Evolutionary conservation across 2,888 invertebrate species (phyloP).

Genomic region (Athrips mouffetella): DNA sequence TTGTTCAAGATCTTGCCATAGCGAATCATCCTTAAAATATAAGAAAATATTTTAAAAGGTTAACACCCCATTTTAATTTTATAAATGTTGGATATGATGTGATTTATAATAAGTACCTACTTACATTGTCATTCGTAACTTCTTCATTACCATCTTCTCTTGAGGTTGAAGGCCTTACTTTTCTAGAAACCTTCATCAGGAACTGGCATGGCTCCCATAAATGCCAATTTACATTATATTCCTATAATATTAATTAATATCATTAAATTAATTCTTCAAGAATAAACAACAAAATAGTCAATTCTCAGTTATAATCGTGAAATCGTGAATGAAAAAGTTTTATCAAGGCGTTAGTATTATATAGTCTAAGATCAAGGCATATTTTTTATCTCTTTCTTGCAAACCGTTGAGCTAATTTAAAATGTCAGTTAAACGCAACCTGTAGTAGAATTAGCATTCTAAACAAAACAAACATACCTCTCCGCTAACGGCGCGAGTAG

Average conservation of each 20-base stretch:
- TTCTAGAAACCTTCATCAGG: conserved; percentile 51
- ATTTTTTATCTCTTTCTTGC: background rate
- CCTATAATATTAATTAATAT: conserved; percentile 36
- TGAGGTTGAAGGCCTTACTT: conserved; percentile 20
- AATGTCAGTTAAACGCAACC: background rate
- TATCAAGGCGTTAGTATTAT: too few relatives aligned
- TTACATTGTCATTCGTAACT: conserved; percentile 19
- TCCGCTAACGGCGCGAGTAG: conserved; percentile 39
- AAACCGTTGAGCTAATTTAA: background rate
- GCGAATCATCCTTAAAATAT: conserved; percentile 1
- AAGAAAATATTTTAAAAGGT: background rate
- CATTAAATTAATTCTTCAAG: background rate
- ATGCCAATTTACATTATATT: conserved; percentile 65
- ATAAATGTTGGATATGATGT: background rate
- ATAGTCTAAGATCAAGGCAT: too few relatives aligned
- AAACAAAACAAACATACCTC: conserved; percentile 40
- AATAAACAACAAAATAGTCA: too few relatives aligned
- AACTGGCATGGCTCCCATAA: conserved; percentile 67
- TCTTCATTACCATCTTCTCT: conserved; percentile 21
- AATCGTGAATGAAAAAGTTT: too few relatives aligned
- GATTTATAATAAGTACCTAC: background rate
- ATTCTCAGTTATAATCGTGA: too few relatives aligned
- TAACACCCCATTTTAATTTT: too few relatives aligned
- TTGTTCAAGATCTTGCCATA: background rate
- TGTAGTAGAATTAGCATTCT: conserved; percentile 5